Evolutionary conservation across 2,113 vertebrate species (phyloP).

Genomic region (Dascyllus trimaculatus): DNA sequence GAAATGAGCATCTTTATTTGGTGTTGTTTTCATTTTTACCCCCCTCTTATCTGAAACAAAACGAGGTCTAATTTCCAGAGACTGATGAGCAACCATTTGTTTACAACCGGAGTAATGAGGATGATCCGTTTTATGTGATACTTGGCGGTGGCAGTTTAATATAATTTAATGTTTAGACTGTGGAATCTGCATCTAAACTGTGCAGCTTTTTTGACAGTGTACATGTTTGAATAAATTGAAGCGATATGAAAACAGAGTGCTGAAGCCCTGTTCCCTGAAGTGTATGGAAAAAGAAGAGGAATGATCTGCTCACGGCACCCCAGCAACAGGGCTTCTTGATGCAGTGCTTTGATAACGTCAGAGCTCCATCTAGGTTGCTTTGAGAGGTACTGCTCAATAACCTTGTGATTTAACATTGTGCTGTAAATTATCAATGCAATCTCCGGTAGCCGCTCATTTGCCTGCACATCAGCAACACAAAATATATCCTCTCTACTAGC

Average conservation of each 20-base stretch:
- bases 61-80: conserved; percentile 9
- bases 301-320: conserved; percentile 76
- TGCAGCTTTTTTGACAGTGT: conserved; percentile 34
- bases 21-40: not conserved
- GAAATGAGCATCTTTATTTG: conserved; percentile 51
- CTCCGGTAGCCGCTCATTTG: conserved; percentile 49
- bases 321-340: conserved; percentile 80
- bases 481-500: conserved; percentile 33
- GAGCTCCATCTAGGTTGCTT: conserved; percentile 88
- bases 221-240: conserved; percentile 52
- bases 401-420: conserved; percentile 67
- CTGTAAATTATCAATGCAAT: conserved; percentile 66
- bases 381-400: conserved; percentile 83
- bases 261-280: conserved; percentile 49
- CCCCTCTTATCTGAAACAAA: conserved; percentile 28
- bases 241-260: conserved; percentile 53
- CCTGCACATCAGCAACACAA: conserved; percentile 40
- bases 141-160: conserved; percentile 8
- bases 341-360: conserved; percentile 85
- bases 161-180: conserved; percentile 5
- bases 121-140: conserved; percentile 33
- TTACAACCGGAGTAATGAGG: conserved; percentile 20
- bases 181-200: conserved; percentile 32
- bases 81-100: conserved; percentile 43
- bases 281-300: conserved; percentile 54